Conservation (phyloP, 2,888 invertebrate species). For the Baccha elongata region DNA sequence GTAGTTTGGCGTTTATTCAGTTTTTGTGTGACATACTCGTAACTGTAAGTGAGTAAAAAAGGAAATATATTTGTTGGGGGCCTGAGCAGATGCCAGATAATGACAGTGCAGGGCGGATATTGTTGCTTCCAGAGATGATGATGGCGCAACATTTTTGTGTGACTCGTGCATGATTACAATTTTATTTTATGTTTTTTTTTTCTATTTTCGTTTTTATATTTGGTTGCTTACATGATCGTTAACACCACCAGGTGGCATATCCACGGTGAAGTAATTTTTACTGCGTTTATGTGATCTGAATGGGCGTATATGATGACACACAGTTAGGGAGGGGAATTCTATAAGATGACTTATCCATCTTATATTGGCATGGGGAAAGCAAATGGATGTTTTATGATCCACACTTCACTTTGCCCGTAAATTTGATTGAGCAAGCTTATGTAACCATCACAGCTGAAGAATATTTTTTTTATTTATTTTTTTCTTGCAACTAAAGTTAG, state of each 20-base stretch:
- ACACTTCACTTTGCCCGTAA: slow-evolving; percentile 58
- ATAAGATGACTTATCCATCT: not conserved
- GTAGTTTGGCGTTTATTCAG: slow-evolving; percentile 68
- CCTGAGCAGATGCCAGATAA: slow-evolving; percentile 36
- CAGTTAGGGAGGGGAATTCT: not conserved
- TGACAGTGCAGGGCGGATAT: slow-evolving; percentile 21
- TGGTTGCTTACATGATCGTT: slow-evolving; percentile 61
- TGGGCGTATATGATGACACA: slow-evolving; percentile 47
- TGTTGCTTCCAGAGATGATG: slow-evolving; percentile 39
- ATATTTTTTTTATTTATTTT: no score
- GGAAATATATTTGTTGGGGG: slow-evolving; percentile 47
- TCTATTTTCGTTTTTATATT: slow-evolving; percentile 12
- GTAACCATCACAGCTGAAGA: no score
- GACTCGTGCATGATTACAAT: slow-evolving; percentile 47
- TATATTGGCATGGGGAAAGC: not conserved
- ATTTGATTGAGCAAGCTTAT: slow-evolving; percentile 48
- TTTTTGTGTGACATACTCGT: slow-evolving; percentile 53
- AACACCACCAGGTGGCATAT: slow-evolving; percentile 73
- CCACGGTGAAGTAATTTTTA: slow-evolving; percentile 65
- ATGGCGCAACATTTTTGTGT: slow-evolving; percentile 50
- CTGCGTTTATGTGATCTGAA: slow-evolving; percentile 68
- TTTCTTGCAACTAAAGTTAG: no score
- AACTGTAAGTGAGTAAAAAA: slow-evolving; percentile 62
- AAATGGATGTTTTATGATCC: slow-evolving; percentile 42
- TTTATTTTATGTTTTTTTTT: slow-evolving; percentile 8